Evolutionary conservation across 30 jellyfish, hydroid and myxozoan genomes (phyloP).

Genomic region (Clytia hemisphaerica): DNA sequence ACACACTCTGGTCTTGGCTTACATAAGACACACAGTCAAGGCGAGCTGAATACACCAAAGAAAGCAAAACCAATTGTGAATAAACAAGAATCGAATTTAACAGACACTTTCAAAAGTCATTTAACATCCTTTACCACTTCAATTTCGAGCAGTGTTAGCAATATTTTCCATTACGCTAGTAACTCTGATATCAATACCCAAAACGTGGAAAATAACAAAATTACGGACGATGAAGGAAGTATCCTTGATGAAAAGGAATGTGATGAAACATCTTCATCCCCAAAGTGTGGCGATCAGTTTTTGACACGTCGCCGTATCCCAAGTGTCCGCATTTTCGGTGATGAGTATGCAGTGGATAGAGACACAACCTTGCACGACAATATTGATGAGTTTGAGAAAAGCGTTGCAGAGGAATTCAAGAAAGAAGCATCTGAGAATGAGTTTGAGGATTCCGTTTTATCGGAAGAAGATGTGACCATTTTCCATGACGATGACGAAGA

Average conservation of each 20-base stretch:
- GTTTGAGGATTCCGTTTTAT: not conserved
- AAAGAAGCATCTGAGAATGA: not conserved
- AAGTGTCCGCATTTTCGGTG: slow-evolving; percentile 45
- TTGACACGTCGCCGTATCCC: slow-evolving; percentile 13
- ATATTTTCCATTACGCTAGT: too few species aligned
- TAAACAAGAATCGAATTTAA: too few species aligned
- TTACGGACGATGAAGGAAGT: too few species aligned
- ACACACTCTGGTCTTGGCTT: slow-evolving; percentile 39
- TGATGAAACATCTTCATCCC: too few species aligned
- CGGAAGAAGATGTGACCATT: not conserved
- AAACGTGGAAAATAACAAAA: too few species aligned
- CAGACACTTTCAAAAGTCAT: slow-evolving; percentile 5
- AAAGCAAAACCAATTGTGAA: too few species aligned
- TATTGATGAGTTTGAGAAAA: slow-evolving; percentile 47
- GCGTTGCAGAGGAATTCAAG: slow-evolving; percentile 24
- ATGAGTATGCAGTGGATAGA: slow-evolving; percentile 38
- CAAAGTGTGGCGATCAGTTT: too few species aligned
- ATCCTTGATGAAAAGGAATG: too few species aligned
- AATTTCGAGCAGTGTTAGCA: slow-evolving; percentile 23
- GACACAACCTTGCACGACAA: slow-evolving; percentile 34
- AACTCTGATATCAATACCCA: too few species aligned
- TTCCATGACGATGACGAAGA: not conserved
- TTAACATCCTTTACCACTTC: slow-evolving; percentile 1
- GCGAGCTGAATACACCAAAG: slow-evolving; percentile 10
- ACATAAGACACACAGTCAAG: slow-evolving; percentile 27